Evolutionary conservation across 2,113 vertebrate genomes (phyloP), one percentile per base, ranked within the genome.

Genomic region (Oncorhynchus mykiss): DNA sequence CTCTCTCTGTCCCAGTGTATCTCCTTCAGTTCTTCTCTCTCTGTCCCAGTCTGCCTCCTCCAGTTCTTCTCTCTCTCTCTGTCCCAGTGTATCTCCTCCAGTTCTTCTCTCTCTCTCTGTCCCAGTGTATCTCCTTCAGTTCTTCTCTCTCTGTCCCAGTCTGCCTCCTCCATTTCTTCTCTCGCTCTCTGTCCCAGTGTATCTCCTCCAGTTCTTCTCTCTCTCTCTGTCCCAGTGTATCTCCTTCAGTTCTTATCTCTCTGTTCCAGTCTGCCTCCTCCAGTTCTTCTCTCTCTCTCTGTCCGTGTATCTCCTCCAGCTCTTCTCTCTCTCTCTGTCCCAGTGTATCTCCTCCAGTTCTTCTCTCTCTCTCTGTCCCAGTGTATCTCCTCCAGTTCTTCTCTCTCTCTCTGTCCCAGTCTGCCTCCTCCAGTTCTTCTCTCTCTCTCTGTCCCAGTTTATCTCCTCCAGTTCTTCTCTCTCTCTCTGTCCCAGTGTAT

Each of bases 141-240:
- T 14, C 1, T 22, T 31, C 59, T 7, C 34, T 86, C 79, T 84
- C 75, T 71, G 70, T 76, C 75, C 71, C 77, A 57, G 74, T 16
- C 59, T 20, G 76, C 76, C 81, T 64, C 75, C 71, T 71, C 83
- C 73, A 13, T 5, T 13, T 5, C 1, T 22, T 31, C 59, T 34
- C 34, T 29, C 22, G 0, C 34, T 34, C 34, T 8, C 34, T 39
- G 70, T 76, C 75, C 70, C 77, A 60, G 73, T 14, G 68, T 20
- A 78, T 76, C 82, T n/a, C 31, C 8, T n/a, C 2, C n/a, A 13
- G 14, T 4, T 5, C 5, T 24, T 31, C 59, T 59, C 16, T 85
- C 29, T 31, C 86, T 86, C 79, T 84, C 75, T 71, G 70, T 76
- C 75, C 71, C 77, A 57, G 74, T 16, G 64, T 20, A 78, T 77